phyloP scores from a whole-genome alignment of 2,888 invertebrate genomes.

The Herminia tarsipennalis region DNA sequence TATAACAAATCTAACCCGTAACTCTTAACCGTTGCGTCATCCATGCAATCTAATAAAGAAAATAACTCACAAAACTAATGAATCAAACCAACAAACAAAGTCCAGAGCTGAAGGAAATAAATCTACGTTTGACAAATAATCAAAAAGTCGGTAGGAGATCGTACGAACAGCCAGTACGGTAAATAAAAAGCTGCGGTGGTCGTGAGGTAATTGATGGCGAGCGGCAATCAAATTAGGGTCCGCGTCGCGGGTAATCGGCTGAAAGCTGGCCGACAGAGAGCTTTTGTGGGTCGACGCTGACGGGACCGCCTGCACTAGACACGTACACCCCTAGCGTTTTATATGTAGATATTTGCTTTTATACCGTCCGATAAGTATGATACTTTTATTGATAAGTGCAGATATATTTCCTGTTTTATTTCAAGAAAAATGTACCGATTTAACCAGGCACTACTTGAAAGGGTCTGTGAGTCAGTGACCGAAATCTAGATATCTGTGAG shows the following conservation, averaged over 20 bases:
- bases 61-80: neutral
- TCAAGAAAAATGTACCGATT: too few species aligned
- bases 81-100: neutral
- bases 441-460: too few species aligned
- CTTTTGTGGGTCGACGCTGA: constrained; percentile 66
- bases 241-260: constrained; percentile 81
- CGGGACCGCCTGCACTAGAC: constrained; percentile 33
- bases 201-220: constrained; percentile 78
- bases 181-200: constrained; percentile 75
- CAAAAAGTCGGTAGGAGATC: constrained; percentile 53
- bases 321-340: too few species aligned
- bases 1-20: too few species aligned
- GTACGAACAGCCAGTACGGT: constrained; percentile 57
- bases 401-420: too few species aligned
- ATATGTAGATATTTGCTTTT: too few species aligned
- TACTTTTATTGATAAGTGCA: too few species aligned
- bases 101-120: constrained; percentile 49
- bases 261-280: constrained; percentile 77
- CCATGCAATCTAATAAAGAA: too few species aligned
- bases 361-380: too few species aligned
- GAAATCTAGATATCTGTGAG: too few species aligned
- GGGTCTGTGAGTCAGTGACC: too few species aligned
- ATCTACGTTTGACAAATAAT: constrained; percentile 62
- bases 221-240: constrained; percentile 82
- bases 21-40: too few species aligned